phyloP scores from a whole-genome alignment of 2,113 vertebrate genomes.

The Macaca nemestrina region DNA sequence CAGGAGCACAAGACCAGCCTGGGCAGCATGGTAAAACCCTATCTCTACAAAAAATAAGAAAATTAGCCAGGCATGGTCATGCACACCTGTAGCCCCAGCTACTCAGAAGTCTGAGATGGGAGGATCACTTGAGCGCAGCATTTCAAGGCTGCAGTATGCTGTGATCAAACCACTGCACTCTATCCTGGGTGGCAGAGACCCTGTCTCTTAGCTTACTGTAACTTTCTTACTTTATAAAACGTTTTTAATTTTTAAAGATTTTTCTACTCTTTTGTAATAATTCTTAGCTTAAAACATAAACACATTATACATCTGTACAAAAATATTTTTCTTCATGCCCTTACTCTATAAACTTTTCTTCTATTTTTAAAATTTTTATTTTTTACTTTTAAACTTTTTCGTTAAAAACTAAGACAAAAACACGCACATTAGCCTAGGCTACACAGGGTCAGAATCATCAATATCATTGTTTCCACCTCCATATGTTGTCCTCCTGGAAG shows the following conservation, averaged over 20 bases:
- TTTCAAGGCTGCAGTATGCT: too few relatives aligned
- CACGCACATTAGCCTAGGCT: background rate
- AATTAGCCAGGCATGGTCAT: too few relatives aligned
- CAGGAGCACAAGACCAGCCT: too few relatives aligned
- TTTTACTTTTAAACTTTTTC: background rate
- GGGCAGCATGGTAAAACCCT: too few relatives aligned
- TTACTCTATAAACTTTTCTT: background rate
- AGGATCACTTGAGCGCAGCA: too few relatives aligned
- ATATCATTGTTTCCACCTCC: background rate
- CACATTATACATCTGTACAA: background rate
- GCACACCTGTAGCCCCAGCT: too few relatives aligned
- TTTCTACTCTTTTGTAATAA: background rate
- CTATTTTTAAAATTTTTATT: background rate
- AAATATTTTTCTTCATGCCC: background rate
- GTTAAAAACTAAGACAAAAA: background rate
- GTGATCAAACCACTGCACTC: too few relatives aligned
- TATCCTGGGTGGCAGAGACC: too few relatives aligned
- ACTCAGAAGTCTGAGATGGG: too few relatives aligned
- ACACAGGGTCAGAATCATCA: background rate
- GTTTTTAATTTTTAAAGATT: background rate
- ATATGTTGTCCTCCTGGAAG: background rate
- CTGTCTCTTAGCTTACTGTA: background rate
- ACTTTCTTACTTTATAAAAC: background rate
- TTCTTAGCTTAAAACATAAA: background rate
- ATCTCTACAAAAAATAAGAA: too few relatives aligned